phyloP scores from a whole-genome alignment of 2,113 vertebrate species.

The Tupaia chinensis region DNA sequence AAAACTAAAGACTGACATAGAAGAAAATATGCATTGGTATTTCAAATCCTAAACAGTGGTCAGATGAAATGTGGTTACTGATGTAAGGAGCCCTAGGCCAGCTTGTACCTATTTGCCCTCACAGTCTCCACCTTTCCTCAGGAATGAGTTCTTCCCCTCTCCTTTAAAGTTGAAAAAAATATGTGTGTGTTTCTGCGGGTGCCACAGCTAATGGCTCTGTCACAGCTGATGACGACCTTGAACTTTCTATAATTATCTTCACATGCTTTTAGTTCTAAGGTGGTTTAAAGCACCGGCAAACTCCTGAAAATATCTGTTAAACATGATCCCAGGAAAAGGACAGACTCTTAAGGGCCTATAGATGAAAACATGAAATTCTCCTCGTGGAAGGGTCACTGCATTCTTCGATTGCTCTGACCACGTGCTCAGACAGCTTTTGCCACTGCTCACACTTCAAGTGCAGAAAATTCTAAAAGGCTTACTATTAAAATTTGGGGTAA shows the following conservation, averaged over 20 bases:
- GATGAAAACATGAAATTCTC: not conserved
- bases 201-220: not conserved
- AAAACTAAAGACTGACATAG: too few relatives aligned
- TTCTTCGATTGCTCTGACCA: not conserved
- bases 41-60: slow-evolving; percentile 15
- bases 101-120: not conserved
- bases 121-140: not conserved
- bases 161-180: not conserved
- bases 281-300: not conserved
- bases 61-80: not conserved
- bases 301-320: not conserved
- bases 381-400: not conserved
- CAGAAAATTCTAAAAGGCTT: not conserved
- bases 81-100: not conserved
- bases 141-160: not conserved
- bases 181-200: not conserved
- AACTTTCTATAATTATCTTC: not conserved
- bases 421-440: not conserved
- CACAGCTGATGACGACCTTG: not conserved
- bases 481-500: not conserved
- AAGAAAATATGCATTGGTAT: not conserved
- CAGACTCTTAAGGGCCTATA: not conserved
- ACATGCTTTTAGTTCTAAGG: not conserved
- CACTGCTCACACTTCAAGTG: not conserved
- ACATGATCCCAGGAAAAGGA: not conserved